Conservation (phyloP, 2,888 invertebrate genomes). For the Papilio gigon region DNA sequence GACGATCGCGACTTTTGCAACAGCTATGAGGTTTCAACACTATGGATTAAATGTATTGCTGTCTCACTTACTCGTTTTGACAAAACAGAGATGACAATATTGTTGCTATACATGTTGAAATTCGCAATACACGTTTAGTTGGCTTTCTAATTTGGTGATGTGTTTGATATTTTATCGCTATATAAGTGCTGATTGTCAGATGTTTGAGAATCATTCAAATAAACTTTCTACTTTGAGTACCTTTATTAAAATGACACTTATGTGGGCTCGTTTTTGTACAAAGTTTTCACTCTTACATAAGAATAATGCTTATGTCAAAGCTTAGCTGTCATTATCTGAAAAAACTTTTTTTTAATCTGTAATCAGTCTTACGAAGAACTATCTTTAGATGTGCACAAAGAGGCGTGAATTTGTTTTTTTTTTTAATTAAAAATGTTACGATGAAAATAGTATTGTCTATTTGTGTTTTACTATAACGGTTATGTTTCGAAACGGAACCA, state of each 20-base stretch:
- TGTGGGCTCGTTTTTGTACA: background rate
- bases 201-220: constrained; percentile 7
- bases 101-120: background rate
- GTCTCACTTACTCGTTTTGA: background rate
- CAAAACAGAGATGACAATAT: background rate
- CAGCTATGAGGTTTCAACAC: constrained; percentile 34
- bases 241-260: background rate
- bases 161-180: constrained; percentile 8
- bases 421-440: no score
- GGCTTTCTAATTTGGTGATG: constrained; percentile 36
- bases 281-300: background rate
- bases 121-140: constrained; percentile 24
- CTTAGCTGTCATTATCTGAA: no score
- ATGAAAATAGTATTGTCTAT: background rate
- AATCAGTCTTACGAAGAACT: no score
- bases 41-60: background rate
- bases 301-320: background rate
- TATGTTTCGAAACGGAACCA: constrained; percentile 5
- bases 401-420: no score
- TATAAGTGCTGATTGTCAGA: constrained; percentile 2
- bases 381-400: no score
- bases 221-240: constrained; percentile 13
- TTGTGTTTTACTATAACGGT: background rate
- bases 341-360: no score
- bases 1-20: constrained; percentile 52